Conservation (phyloP, 2,113 vertebrate species). For the Ciconia stormi region DNA sequence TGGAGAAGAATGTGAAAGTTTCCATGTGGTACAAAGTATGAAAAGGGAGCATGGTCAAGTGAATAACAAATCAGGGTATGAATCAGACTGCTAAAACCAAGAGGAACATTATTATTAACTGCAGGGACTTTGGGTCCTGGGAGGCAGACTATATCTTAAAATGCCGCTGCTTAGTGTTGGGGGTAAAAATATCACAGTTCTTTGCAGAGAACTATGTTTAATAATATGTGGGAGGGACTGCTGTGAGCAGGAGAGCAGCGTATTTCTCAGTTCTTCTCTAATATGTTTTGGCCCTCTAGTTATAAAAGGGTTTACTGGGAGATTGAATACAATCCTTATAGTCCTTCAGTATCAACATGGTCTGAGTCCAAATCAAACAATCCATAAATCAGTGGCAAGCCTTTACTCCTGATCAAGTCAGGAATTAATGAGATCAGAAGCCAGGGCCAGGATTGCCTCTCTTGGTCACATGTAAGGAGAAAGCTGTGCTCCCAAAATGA, state of each 20-base stretch:
- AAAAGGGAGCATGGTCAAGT: background rate
- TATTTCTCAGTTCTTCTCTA: background rate
- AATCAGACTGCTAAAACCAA: background rate
- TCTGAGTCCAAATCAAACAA: background rate
- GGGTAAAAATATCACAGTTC: background rate
- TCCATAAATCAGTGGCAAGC: background rate
- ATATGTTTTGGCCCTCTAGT: background rate
- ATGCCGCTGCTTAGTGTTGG: background rate
- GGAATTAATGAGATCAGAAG: background rate
- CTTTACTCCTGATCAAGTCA: background rate
- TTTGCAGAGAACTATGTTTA: background rate
- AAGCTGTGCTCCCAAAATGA: background rate
- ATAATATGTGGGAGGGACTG: background rate
- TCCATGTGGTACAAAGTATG: background rate
- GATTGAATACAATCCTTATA: background rate
- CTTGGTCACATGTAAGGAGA: background rate
- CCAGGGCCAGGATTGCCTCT: background rate
- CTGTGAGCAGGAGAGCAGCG: background rate
- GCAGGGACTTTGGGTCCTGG: background rate
- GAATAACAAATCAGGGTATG: background rate
- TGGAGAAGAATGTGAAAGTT: background rate
- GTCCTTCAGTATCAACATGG: background rate
- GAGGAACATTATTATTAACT: background rate
- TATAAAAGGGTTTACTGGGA: background rate
- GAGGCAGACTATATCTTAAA: background rate